Percentiles rank a stretch among this genome's conserved stretches.
Conservation (phyloP, 1,140 invertebrate species). For the Drosophila jambulina region DNA sequence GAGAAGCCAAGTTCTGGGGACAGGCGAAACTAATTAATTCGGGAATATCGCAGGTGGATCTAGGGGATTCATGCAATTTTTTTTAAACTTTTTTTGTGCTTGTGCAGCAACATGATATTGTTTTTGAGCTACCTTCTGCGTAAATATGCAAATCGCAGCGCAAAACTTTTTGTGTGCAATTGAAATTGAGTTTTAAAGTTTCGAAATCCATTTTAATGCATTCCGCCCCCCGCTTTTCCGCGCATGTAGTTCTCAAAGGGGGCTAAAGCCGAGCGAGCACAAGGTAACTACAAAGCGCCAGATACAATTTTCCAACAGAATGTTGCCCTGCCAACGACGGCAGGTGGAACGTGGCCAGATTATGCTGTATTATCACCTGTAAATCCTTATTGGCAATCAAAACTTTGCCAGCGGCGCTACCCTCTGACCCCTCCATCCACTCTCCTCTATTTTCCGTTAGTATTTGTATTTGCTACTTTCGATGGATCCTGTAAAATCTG, state of each 20-base stretch:
- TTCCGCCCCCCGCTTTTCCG: constrained; percentile 20
- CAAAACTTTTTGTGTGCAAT: constrained; percentile 48
- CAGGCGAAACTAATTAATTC: constrained; percentile 73
- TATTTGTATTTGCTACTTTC: constrained; percentile 78
- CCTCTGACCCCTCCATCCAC: constrained; percentile 1
- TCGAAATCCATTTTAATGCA: constrained; percentile 51
- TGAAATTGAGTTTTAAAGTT: constrained; percentile 59
- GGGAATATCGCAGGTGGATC: constrained; percentile 52
- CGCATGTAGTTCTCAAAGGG: constrained; percentile 27
- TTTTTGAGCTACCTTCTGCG: constrained; percentile 37
- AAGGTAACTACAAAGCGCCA: constrained; percentile 57
- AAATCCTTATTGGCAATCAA: constrained; percentile 84
- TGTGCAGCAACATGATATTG: constrained; percentile 28
- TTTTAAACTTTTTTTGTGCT: constrained; percentile 7
- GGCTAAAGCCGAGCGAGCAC: constrained; percentile 41
- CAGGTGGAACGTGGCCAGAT: constrained; percentile 74
- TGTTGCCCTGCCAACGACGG: constrained; percentile 41
- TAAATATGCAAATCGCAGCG: constrained; percentile 50
- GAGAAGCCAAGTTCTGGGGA: constrained; percentile 50
- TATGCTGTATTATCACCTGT: constrained; percentile 84
- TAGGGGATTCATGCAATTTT: constrained; percentile 4
- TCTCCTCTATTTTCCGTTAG: constrained; percentile 33
- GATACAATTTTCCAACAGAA: constrained; percentile 58
- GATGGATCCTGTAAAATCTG: constrained; percentile 64
- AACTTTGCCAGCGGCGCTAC: constrained; percentile 55